Conservation (phyloP, 2,797 vertebrate species). For the Eulemur rubriventer region DNA sequence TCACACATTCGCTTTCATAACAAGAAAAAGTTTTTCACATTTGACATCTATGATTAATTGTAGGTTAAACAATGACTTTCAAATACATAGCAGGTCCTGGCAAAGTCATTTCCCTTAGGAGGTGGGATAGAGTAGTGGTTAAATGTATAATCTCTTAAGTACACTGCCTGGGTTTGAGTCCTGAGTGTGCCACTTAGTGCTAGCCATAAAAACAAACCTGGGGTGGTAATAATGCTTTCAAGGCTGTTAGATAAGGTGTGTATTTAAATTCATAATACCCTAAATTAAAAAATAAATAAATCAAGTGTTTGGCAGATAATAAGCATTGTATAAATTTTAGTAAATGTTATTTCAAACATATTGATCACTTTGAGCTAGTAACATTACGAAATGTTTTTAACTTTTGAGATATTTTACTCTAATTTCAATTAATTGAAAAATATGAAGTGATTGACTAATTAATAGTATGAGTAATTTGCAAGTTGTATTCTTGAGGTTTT, state of each 20-base stretch:
- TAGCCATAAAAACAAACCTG: not conserved
- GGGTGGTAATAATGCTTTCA: not conserved
- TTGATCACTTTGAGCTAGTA: conserved; percentile 36
- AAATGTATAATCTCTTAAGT: not conserved
- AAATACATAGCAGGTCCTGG: not conserved
- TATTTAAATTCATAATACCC: not conserved
- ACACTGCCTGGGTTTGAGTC: not conserved
- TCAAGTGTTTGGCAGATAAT: not conserved
- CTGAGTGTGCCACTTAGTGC: not conserved
- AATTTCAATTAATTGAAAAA: conserved; percentile 17
- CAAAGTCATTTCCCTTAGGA: not conserved
- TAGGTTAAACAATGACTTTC: conserved; percentile 46
- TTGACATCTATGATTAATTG: conserved; percentile 22
- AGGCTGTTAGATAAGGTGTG: not conserved
- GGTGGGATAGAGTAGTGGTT: not conserved
- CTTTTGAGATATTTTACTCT: conserved; percentile 23
- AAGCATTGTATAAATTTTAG: not conserved
- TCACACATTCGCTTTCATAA: conserved; percentile 71
- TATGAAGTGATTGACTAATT: conserved; percentile 21
- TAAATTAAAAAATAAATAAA: not conserved
- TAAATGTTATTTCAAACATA: not conserved
- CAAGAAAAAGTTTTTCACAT: conserved; percentile 40
- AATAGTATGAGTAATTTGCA: not conserved
- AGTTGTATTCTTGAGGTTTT: not conserved
- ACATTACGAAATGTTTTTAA: conserved; percentile 26